Evolutionary conservation across 2,797 vertebrate species (phyloP).

Genomic region (Microhierax caerulescens): DNA sequence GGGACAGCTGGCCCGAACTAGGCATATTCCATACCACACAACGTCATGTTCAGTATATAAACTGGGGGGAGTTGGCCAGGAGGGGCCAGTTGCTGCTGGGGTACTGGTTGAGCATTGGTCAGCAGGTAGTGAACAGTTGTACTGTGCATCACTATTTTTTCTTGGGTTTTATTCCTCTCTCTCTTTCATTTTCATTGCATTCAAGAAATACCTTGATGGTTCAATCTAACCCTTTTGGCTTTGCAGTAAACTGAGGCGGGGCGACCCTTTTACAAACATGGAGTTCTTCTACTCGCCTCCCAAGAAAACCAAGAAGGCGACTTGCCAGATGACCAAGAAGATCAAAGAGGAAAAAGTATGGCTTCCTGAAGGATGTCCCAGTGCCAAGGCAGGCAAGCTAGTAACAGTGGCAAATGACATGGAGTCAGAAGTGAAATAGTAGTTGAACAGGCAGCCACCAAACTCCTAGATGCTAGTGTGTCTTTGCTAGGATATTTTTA

Average conservation of each 20-base stretch:
- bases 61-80: no score
- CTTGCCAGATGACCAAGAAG: not conserved
- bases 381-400: not conserved
- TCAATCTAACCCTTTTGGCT: not conserved
- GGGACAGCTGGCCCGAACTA: no score
- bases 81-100: no score
- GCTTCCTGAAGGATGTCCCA: not conserved
- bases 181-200: not conserved
- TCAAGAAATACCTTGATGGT: not conserved
- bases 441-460: not conserved
- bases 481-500: not conserved
- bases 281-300: not conserved
- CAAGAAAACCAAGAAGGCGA: not conserved
- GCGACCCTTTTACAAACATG: constrained; percentile 46
- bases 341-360: not conserved
- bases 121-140: no score
- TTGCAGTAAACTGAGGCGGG: constrained; percentile 70
- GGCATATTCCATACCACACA: no score
- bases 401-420: not conserved
- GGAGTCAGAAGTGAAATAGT: not conserved
- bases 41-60: no score
- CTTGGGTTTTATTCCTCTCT: no score
- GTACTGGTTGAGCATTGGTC: no score
- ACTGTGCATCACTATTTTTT: no score
- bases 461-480: fast-evolving